These are phyloP conservation scores for Protonemura montana DNA, from an alignment of 2,888 invertebrate species.

Conservation along the genomic window DNA sequence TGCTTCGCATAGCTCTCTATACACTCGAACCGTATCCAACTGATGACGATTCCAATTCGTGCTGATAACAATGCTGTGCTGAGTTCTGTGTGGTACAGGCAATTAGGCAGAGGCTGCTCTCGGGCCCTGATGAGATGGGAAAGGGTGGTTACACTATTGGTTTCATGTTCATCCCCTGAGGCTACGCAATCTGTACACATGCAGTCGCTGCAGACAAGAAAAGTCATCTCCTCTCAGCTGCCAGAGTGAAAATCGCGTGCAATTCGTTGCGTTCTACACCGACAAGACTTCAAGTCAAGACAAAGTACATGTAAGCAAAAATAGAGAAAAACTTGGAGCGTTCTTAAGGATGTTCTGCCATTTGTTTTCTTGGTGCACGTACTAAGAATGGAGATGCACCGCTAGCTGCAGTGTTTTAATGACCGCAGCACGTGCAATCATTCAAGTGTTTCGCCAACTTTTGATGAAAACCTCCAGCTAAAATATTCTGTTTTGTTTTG, in stretches of 20 bases:
- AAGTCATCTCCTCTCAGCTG: background rate
- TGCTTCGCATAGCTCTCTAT: background rate
- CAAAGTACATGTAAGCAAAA: background rate
- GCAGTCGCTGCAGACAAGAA: background rate
- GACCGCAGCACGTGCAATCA: too few relatives aligned
- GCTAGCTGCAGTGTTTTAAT: too few relatives aligned
- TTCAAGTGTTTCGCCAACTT: too few relatives aligned
- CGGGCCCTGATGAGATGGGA: background rate
- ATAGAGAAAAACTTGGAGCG: background rate
- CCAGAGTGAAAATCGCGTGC: background rate
- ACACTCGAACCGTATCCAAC: background rate
- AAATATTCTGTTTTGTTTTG: too few relatives aligned
- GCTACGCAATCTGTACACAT: background rate
- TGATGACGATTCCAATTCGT: slow-evolving; percentile 18
- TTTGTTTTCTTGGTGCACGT: background rate
- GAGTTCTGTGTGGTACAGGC: slow-evolving; percentile 24
- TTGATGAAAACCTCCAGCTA: too few relatives aligned
- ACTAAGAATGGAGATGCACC: background rate
- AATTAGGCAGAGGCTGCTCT: background rate
- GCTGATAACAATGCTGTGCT: background rate
- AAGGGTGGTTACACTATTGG: background rate
- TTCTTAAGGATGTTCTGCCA: background rate
- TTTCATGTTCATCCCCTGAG: background rate
- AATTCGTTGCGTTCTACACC: background rate
- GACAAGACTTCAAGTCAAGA: background rate